Percentiles rank a stretch among this genome's conserved stretches.
phyloP scores from a whole-genome alignment of 1,140 invertebrate genomes.

The Lutraria rhynchaena region DNA sequence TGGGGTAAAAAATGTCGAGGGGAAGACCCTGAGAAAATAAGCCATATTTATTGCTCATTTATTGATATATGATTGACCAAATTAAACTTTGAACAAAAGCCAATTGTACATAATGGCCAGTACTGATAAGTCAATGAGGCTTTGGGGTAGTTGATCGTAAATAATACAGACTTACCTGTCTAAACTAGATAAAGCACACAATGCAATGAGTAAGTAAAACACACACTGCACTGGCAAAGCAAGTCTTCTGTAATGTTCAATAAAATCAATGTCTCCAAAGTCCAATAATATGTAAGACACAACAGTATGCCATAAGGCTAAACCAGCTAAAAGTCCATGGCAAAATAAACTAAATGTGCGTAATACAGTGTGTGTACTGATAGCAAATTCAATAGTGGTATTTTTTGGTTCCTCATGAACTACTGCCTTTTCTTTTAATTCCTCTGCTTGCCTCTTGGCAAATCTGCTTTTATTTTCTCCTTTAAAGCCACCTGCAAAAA shows the following conservation, averaged over 20 bases:
- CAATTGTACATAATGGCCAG: no score
- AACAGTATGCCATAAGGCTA: conserved; percentile 76
- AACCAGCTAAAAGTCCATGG: conserved; percentile 77
- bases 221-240: conserved; percentile 76
- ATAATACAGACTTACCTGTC: conserved; percentile 72
- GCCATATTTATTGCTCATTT: no score
- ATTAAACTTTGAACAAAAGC: no score
- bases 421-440: conserved; percentile 63
- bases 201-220: conserved; percentile 74
- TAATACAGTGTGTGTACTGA: conserved; percentile 71
- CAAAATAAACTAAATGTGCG: conserved; percentile 74
- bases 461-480: conserved; percentile 72
- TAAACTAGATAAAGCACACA: conserved; percentile 75
- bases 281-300: conserved; percentile 69
- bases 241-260: conserved; percentile 72
- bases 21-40: no score
- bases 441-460: conserved; percentile 67
- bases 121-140: no score
- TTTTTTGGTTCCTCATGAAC: conserved; percentile 58
- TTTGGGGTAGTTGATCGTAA: no score
- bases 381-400: conserved; percentile 76
- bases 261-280: conserved; percentile 69
- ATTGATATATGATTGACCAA: no score
- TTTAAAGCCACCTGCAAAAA: conserved; percentile 74
- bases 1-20: no score